A percentile compares a stretch with the other conserved stretches of the same genome.
Conservation (phyloP, 2,797 vertebrate species). For the Amblyopsis hoosieri region DNA sequence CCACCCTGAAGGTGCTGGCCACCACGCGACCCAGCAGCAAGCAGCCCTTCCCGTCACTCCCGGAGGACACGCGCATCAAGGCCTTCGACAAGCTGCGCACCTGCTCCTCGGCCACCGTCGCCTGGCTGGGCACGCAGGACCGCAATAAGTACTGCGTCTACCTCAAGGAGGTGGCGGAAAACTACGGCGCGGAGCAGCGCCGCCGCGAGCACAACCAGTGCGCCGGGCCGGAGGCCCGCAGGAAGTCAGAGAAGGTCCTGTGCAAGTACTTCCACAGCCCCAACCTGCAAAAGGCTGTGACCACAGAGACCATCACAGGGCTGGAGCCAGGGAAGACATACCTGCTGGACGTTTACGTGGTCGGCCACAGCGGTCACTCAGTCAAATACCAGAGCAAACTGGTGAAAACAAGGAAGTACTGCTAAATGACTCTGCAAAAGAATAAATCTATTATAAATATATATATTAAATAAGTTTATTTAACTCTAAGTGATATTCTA, state of each 20-base stretch:
- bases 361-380: constrained; percentile 92
- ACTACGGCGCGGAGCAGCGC: constrained; percentile 88
- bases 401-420: constrained; percentile 97
- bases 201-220: constrained; percentile 94
- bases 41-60: constrained; percentile 92
- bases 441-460: constrained; percentile 85
- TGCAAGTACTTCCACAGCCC: constrained; percentile 99
- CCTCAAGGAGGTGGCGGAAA: constrained; percentile 88
- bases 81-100: constrained; percentile 97
- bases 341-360: constrained; percentile 95
- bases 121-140: constrained; percentile 97
- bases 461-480: constrained; percentile 81
- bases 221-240: constrained; percentile 89
- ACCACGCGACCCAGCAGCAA: constrained; percentile 88
- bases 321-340: constrained; percentile 93
- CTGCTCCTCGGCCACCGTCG: constrained; percentile 91
- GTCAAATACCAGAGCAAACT: constrained; percentile 99
- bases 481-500: constrained; percentile 86
- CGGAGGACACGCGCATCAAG: constrained; percentile 95
- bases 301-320: constrained; percentile 92
- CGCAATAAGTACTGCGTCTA: constrained; percentile 98
- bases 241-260: constrained; percentile 94
- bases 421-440: constrained; percentile 85
- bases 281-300: constrained; percentile 95
- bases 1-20: constrained; percentile 89